Evolutionary conservation across 2,888 invertebrate genomes (phyloP), one percentile per base, ranked within the genome.

Genomic region (Hyppa rectilinea): DNA sequence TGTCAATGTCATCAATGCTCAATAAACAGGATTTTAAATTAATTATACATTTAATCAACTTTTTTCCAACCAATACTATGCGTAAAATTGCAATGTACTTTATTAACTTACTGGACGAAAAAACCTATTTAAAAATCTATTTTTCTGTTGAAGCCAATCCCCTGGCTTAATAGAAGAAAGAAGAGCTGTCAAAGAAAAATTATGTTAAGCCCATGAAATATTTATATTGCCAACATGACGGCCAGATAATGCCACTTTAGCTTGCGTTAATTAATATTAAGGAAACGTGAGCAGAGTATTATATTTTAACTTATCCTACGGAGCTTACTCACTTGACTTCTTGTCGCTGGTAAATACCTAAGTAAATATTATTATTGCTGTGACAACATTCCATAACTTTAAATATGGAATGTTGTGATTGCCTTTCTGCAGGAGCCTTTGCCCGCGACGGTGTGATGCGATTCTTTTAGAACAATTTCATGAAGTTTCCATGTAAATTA

Each of bases 221-320:
- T 64, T 64, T 56, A 47, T 47, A 64, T 34, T 61, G 29, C 6
- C 29, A 6, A 52, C 55, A 56, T 52, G 58, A 64, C 50, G 60
- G 53, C n/a, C 36, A 53, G 20, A 59, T 71, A 71, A 64, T 55
- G 40, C 49, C 53, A 58, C 63, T 60, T 60, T 49, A 40, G 55
- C 23, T 63, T 49, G 14, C 55, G 17, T 45, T 77, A 81, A 81
- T 77, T 72, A 81, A 64, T 61, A 71, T 55, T 50, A 56, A 70
- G 47, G 20, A 40, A 26, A 69, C 61, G 59, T 66, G 72, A 55
- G 20, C 20, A 17, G 66, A 60, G 31, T 74, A 47, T 6, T 1
- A 17, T 38, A 66, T 49, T 63, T 34, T 36, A 17, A 58, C 12
- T 12, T 40, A 17, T 43, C 31, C 3, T 36, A 52, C 31, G 73